Evolutionary conservation across 2,888 invertebrate species (phyloP), one percentile per base, ranked within the genome.

Genomic region (Dione juno): DNA sequence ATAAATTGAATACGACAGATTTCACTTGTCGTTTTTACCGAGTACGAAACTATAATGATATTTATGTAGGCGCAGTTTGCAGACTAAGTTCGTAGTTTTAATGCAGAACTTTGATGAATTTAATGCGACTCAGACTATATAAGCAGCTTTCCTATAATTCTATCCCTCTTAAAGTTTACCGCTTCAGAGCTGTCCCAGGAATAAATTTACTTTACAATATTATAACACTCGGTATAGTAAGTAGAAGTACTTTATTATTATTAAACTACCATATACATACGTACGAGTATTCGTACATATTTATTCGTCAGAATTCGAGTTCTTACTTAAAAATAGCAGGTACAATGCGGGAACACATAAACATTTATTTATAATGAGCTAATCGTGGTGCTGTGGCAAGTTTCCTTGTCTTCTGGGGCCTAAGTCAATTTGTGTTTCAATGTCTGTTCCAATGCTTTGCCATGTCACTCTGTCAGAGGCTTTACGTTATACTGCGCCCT

Each of bases 41-140:
- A 50, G 16, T 37, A 40, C 9, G 1, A 21, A 19, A 48, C 8
- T 58, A 40, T 65, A 28, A 63, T 54, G 43, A 71, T 61, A 71
- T 73, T 53, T 63, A 54, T 45, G 21, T 66, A 54, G 70, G 71
- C 65, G 54, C 63, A 69, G 59, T 69, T 70, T 58, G 50, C 59
- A 71, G 70, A 59, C 66, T 57, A 72, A 76, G 69, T 74, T 65
- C 40, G 57, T 63, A 59, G 76, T 70, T 65, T 73, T 66, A 68
- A 72, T 69, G 67, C 66, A 70, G 66, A 76, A 77, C 73, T 77
- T 77, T 75, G 74, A 77, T 74, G 74, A 76, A 74, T 68, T 76
- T 74, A 75, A 76, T 73, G 70, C 70, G 69, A 69, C 67, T 74
- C 72, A 71, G 71, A 67, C 75, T 72, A 53, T 65, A 69, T 72